Evolutionary conservation across 1,140 invertebrate genomes (phyloP).

Genomic region (Sipha flava): DNA sequence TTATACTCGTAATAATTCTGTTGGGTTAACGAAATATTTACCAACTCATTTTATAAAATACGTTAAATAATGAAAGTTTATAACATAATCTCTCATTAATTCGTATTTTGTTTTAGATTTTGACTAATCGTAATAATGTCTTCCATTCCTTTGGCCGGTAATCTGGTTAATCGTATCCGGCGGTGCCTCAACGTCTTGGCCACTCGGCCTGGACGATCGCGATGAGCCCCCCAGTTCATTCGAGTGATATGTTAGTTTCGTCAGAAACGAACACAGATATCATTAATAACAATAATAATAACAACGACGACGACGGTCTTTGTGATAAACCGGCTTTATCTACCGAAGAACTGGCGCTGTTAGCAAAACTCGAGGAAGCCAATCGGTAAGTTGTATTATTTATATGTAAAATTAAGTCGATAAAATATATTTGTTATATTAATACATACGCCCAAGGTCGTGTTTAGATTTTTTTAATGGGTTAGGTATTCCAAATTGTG

Average conservation of each 20-base stretch:
- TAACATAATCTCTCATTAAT: not conserved
- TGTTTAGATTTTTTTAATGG: too few species aligned
- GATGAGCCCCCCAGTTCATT: conserved; percentile 23
- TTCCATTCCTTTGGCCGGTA: not conserved
- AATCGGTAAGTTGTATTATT: conserved; percentile 54
- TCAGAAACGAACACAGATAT: conserved; percentile 8
- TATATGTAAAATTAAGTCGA: not conserved
- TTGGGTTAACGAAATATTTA: too few species aligned
- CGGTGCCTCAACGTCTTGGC: conserved; percentile 5
- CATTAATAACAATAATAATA: conserved; percentile 2
- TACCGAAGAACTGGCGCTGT: conserved; percentile 63
- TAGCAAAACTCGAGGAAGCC: conserved; percentile 87
- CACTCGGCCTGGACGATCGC: not conserved
- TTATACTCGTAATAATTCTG: too few species aligned
- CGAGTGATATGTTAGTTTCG: conserved; percentile 12
- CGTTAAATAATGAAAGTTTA: too few species aligned
- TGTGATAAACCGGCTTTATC: conserved; percentile 1
- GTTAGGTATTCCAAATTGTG: too few species aligned
- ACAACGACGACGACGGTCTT: not conserved
- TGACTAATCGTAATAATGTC: conserved; percentile 1
- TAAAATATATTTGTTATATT: not conserved
- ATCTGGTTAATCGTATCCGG: not conserved
- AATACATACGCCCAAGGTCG: too few species aligned
- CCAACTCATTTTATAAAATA: not conserved
- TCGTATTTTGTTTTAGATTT: not conserved